These are phyloP conservation scores for Distichodus sexfasciatus DNA, from an alignment of 2,797 vertebrate genomes.

Conservation along the genomic window DNA sequence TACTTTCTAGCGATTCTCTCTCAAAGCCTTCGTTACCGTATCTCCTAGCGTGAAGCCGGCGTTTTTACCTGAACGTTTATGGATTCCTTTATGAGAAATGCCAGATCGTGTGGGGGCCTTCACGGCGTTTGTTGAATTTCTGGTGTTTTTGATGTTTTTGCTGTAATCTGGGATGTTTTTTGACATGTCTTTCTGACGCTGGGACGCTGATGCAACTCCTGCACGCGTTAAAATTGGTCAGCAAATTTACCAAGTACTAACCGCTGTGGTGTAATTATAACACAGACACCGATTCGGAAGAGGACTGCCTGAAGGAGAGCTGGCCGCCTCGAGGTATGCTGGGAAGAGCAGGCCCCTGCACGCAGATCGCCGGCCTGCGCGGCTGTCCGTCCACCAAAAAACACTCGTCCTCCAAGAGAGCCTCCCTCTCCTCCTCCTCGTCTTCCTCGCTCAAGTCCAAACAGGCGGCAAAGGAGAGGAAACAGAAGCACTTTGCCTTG, in stretches of 20 bases:
- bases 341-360: conserved; percentile 57
- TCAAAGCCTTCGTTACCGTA: too few species aligned
- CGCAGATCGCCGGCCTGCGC: conserved; percentile 66
- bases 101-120: too few species aligned
- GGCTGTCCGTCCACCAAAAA: conserved; percentile 73
- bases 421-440: conserved; percentile 53
- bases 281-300: conserved; percentile 95
- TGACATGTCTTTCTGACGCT: too few species aligned
- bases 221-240: too few species aligned
- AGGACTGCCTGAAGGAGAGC: conserved; percentile 80
- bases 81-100: too few species aligned
- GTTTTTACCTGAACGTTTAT: too few species aligned
- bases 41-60: too few species aligned
- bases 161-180: neutral
- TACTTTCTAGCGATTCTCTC: too few species aligned
- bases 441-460: conserved; percentile 76
- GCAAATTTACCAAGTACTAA: neutral
- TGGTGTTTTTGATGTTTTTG: neutral
- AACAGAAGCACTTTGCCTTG: conserved; percentile 91
- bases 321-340: conserved; percentile 80
- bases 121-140: neutral
- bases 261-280: conserved; percentile 39
- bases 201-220: too few species aligned
- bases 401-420: conserved; percentile 61
- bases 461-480: conserved; percentile 81